phyloP scores from a whole-genome alignment of 1,140 invertebrate species.

The Daktulosphaira vitifoliae region DNA sequence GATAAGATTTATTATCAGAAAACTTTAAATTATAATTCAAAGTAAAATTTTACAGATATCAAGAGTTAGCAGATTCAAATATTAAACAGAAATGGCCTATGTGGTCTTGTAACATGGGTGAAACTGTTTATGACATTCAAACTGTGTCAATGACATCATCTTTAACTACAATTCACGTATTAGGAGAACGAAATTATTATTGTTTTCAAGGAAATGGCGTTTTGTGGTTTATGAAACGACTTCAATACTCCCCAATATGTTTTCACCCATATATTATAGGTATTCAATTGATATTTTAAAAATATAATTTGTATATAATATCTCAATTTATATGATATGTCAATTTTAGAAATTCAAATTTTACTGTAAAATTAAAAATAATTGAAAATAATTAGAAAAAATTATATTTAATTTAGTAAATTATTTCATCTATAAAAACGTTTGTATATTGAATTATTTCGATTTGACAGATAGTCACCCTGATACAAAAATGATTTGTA shows the following conservation, averaged over 20 bases:
- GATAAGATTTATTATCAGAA: too few species aligned
- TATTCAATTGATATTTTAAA: slow-evolving; percentile 42
- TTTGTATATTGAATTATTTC: too few species aligned
- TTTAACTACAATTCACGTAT: slow-evolving; percentile 54
- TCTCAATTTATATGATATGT: too few species aligned
- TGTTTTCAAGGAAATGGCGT: slow-evolving; percentile 65
- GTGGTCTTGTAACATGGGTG: slow-evolving; percentile 70
- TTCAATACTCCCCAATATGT: slow-evolving; percentile 69
- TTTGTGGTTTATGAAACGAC: slow-evolving; percentile 66
- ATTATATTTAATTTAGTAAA: too few species aligned
- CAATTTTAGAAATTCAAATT: too few species aligned
- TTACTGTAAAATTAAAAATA: too few species aligned
- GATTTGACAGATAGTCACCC: slow-evolving; percentile 47
- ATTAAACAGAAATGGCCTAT: slow-evolving; percentile 55
- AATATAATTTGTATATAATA: too few species aligned
- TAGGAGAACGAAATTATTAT: slow-evolving; percentile 65
- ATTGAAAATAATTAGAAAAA: too few species aligned
- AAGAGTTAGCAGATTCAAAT: slow-evolving; percentile 48
- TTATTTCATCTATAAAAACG: too few species aligned
- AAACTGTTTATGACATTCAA: slow-evolving; percentile 58
- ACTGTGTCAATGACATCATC: slow-evolving; percentile 48
- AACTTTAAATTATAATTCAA: too few species aligned
- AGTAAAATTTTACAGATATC: slow-evolving; percentile 50
- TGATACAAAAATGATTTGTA: slow-evolving; percentile 53
- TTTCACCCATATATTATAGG: slow-evolving; percentile 63